Base-by-base conservation (phyloP, 2,797 vertebrate species). In the Mionectes olivaceus region DNA sequence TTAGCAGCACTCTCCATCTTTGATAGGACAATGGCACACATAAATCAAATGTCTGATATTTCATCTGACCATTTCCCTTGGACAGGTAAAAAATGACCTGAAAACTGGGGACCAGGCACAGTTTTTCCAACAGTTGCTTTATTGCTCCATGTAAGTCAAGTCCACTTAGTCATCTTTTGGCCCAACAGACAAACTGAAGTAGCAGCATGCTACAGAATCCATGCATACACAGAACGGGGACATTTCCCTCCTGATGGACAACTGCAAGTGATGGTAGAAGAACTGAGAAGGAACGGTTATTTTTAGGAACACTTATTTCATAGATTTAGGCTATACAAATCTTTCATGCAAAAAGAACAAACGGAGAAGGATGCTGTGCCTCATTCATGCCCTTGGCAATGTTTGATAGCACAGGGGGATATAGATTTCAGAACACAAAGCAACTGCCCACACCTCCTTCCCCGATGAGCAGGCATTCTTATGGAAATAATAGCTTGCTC, bases 241-340 rank as follows among this genome's bases (percentile, higher is more conserved):
- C 70, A 52, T 81, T 63, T 86, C 65, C 59, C 13, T 86, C 30
- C 63, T 90, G 70, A 83, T 39, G 56, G 87, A 86, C 83, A 92
- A 39, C 65, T 55, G 49, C 65, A 94, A 90, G 47, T 76, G 69
- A 79, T 0, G 0, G 76, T 28, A 73, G 73, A 77, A 81, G 88
- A 70, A 52, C 39, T 73, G 68, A 83, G 55, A 87, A 65, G 25
- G 70, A 74, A 71, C 28, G 44, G 61, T 60, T 94, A 94, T 90
- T 96, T 89, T 96, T 67, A 91, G 87, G 73, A 91, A 88, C 24
- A 59, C 28, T 91, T 76, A 79, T 82, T 90, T 88, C 74, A 70
- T 16, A 90, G 41, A 90, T 70, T 70, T 83, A 75, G 59, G 50
- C 82, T 90, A 82, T 46, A 82, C 55, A 81, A 79, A 76, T 86